A percentile compares a stretch with the other conserved stretches of the same genome.
These are phyloP conservation scores for Etheostoma cragini DNA, from an alignment of 2,113 vertebrate genomes.

Conservation along the genomic window DNA sequence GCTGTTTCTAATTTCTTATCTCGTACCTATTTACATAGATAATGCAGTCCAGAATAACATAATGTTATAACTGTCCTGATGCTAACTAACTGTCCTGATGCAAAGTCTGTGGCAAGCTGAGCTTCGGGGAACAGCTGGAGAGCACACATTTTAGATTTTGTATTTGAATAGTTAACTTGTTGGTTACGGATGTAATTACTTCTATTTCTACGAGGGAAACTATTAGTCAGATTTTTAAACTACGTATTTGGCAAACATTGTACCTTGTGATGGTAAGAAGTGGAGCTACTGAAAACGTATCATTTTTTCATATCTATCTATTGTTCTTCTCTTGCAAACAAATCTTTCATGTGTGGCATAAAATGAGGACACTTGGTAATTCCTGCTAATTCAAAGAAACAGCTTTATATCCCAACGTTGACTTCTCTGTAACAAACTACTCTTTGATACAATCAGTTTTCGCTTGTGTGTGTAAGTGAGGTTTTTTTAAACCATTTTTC, in stretches of 20 bases:
- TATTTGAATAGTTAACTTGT: background rate
- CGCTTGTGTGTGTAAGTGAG: constrained; percentile 2
- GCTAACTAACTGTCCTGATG: background rate
- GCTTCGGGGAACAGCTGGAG: background rate
- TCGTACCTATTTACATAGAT: background rate
- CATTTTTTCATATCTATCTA: too few species aligned
- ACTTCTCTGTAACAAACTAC: background rate
- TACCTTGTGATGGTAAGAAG: background rate
- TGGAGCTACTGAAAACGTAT: background rate
- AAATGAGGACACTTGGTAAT: constrained; percentile 5
- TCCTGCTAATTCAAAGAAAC: constrained; percentile 23
- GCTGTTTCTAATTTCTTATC: background rate
- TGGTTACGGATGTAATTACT: background rate
- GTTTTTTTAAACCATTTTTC: background rate
- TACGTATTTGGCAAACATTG: background rate
- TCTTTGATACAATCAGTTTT: constrained; percentile 5
- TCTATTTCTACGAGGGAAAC: background rate
- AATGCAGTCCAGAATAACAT: background rate
- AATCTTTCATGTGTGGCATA: background rate
- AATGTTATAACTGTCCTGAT: background rate
- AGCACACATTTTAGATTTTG: background rate
- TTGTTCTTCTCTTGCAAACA: background rate
- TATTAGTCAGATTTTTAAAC: background rate
- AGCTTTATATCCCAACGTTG: background rate
- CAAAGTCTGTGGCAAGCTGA: background rate